A percentile compares a stretch with the other conserved stretches of the same genome.
Evolutionary conservation across 2,797 vertebrate genomes (phyloP).

Genomic region (Falco naumanni): DNA sequence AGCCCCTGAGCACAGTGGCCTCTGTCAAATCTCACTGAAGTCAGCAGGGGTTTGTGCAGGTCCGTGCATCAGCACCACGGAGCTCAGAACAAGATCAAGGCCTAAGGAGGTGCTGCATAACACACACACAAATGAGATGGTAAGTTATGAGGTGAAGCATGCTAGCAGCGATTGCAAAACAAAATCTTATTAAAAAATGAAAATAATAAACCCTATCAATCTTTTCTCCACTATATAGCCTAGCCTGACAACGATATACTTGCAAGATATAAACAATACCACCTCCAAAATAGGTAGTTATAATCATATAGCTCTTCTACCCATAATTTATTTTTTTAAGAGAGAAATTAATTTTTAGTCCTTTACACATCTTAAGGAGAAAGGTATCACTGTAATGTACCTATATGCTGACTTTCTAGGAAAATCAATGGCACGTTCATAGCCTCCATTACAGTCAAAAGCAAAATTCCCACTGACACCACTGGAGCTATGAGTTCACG

Average conservation of each 20-base stretch:
- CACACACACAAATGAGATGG: not conserved
- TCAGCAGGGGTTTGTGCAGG: not conserved
- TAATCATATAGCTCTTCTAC: not conserved
- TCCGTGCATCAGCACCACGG: not conserved
- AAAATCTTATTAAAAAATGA: constrained; percentile 9
- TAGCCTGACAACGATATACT: not conserved
- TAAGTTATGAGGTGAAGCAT: not conserved
- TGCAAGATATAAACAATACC: not conserved
- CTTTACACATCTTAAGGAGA: not conserved
- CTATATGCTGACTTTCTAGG: not conserved
- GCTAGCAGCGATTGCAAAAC: not conserved
- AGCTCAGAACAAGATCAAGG: not conserved
- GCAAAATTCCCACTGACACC: not conserved
- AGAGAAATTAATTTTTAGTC: not conserved
- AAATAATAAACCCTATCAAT: constrained; percentile 8
- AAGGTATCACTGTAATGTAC: not conserved
- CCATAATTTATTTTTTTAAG: not conserved
- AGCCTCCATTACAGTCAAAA: not conserved
- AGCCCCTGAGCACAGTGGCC: not conserved
- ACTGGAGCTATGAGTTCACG: not conserved
- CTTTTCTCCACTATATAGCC: not conserved
- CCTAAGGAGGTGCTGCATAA: not conserved
- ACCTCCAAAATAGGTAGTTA: not conserved
- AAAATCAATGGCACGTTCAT: not conserved
- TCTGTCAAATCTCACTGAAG: not conserved